These are phyloP conservation scores for Spodoptera frugiperda DNA, from an alignment of 1,140 invertebrate genomes.

Conservation along the genomic window DNA sequence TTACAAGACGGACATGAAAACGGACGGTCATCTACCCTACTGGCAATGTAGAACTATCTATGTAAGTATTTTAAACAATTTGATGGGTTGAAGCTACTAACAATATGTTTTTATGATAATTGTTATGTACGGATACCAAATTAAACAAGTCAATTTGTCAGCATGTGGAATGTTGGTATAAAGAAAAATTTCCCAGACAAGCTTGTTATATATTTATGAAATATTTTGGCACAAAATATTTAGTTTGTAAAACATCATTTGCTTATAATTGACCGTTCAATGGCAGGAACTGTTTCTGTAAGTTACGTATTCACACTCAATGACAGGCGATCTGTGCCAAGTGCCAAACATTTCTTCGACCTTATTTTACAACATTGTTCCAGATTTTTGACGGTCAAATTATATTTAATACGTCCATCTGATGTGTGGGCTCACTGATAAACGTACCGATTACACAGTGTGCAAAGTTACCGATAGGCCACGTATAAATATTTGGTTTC, in stretches of 20 bases:
- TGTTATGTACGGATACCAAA: not conserved
- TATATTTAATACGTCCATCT: conserved; percentile 68
- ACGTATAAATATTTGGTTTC: conserved; percentile 21
- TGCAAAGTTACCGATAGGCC: not conserved
- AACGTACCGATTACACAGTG: conserved; percentile 8
- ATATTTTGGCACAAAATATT: conserved; percentile 37
- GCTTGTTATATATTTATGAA: conserved; percentile 36
- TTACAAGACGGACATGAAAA: no score
- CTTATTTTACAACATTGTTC: conserved; percentile 76
- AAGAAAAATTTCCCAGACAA: conserved; percentile 32
- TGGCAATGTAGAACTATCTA: no score
- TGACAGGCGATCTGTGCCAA: conserved; percentile 68
- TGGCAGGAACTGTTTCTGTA: conserved; percentile 42
- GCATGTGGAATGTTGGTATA: not conserved
- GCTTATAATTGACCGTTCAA: conserved; percentile 48
- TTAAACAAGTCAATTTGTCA: not conserved
- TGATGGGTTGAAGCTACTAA: no score
- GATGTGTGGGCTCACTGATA: conserved; percentile 9
- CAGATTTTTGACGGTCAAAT: conserved; percentile 79
- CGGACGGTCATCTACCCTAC: no score
- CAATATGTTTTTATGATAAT: not conserved
- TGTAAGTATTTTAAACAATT: no score
- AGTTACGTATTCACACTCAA: conserved; percentile 63
- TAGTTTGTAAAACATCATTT: conserved; percentile 39
- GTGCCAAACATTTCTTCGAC: conserved; percentile 68